A percentile compares a stretch with the other conserved stretches of the same genome.
phyloP scores from a whole-genome alignment of 1,140 invertebrate species.

The Scaptodrosophila lebanonensis region DNA sequence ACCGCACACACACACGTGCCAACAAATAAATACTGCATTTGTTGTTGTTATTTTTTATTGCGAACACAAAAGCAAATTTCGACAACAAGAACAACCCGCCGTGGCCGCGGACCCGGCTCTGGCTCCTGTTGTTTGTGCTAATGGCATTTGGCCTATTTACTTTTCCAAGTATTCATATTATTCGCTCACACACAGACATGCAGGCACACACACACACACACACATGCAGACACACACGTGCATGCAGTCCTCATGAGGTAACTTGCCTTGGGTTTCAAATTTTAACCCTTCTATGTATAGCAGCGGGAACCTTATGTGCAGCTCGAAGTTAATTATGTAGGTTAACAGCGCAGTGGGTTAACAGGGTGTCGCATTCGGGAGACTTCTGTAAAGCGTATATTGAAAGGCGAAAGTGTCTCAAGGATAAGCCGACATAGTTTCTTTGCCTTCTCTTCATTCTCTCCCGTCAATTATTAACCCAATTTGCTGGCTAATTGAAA shows the following conservation, averaged over 20 bases:
- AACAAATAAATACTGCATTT: too few relatives aligned
- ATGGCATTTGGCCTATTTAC: slow-evolving; percentile 77
- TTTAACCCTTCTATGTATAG: slow-evolving; percentile 22
- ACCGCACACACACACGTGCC: too few relatives aligned
- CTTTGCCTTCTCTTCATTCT: too few relatives aligned
- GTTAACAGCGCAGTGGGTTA: slow-evolving; percentile 60
- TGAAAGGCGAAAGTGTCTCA: too few relatives aligned
- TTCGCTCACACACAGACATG: slow-evolving; percentile 19
- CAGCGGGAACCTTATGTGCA: slow-evolving; percentile 50
- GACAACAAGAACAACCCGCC: slow-evolving; percentile 41
- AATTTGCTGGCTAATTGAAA: too few relatives aligned
- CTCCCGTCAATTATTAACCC: too few relatives aligned
- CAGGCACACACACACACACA: slow-evolving; percentile 3
- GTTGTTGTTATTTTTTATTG: too few relatives aligned
- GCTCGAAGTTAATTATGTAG: slow-evolving; percentile 69
- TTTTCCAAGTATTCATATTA: slow-evolving; percentile 58
- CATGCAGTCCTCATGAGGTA: too few relatives aligned
- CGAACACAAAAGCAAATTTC: slow-evolving; percentile 3
- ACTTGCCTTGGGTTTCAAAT: slow-evolving; percentile 51
- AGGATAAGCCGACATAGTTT: too few relatives aligned
- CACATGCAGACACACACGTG: slow-evolving; percentile 5
- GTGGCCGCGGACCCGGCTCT: slow-evolving; percentile 11
- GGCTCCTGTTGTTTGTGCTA: slow-evolving; percentile 53
- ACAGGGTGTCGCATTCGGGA: slow-evolving; percentile 37
- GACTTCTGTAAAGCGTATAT: too few relatives aligned